Conservation (phyloP, 2,113 vertebrate genomes). For the Microtus oregoni region DNA sequence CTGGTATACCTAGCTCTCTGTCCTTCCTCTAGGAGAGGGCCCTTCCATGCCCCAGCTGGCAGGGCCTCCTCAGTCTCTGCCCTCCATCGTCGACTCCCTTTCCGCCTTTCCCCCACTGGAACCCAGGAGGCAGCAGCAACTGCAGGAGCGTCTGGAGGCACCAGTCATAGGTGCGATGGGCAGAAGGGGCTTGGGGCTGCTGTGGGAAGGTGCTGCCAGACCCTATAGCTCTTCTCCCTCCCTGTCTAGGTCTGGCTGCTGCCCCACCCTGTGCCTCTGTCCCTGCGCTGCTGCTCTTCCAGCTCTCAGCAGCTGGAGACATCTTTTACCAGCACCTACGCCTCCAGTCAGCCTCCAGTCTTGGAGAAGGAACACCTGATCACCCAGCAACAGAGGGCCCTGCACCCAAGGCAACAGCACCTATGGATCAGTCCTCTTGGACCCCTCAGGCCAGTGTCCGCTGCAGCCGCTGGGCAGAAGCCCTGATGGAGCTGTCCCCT, state of each 20-base stretch:
- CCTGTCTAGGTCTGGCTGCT: conserved; percentile 86
- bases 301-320: conserved; percentile 92
- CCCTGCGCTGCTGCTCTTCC: conserved; percentile 87
- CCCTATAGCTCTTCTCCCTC: too few relatives aligned
- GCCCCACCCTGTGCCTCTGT: accelerated
- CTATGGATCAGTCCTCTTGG: conserved; percentile 59
- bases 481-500: conserved; percentile 13
- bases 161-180: conserved; percentile 85
- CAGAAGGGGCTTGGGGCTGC: background rate
- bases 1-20: background rate
- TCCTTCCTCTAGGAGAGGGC: conserved; percentile 15
- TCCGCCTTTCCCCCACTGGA: conserved; percentile 85
- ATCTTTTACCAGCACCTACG: conserved; percentile 91
- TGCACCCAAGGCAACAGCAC: accelerated
- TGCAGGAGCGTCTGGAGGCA: conserved; percentile 83
- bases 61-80: conserved; percentile 88
- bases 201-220: background rate
- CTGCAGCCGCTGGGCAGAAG: conserved; percentile 82
- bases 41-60: conserved; percentile 77
- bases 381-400: background rate
- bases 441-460: background rate
- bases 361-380: accelerated
- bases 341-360: accelerated
- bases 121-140: conserved; percentile 82
- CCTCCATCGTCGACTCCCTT: conserved; percentile 84